A percentile compares a stretch with the other conserved stretches of the same genome.
phyloP scores from a whole-genome alignment of 1,140 invertebrate species.

The Drosophila sulfurigaster region DNA sequence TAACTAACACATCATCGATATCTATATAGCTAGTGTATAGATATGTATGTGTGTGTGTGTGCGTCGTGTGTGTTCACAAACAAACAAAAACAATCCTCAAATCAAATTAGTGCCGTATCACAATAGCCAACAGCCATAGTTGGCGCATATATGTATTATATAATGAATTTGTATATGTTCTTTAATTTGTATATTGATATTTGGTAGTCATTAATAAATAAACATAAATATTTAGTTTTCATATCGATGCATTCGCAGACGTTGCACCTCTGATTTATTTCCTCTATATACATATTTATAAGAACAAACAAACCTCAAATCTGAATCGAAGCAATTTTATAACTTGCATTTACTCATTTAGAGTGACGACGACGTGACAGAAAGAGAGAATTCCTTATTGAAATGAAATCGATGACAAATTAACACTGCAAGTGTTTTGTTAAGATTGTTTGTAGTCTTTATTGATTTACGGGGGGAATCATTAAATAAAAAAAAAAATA shows the following conservation, averaged over 20 bases:
- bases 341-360: neutral
- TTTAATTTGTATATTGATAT: constrained; percentile 81
- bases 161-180: constrained; percentile 78
- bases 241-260: constrained; percentile 19
- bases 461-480: constrained; percentile 6
- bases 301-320: neutral
- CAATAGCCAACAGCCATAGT: constrained; percentile 67
- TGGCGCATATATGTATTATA: constrained; percentile 71
- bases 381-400: neutral
- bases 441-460: constrained; percentile 15
- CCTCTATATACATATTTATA: neutral
- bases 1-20: constrained; percentile 30
- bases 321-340: neutral
- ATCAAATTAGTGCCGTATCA: constrained; percentile 55
- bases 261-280: neutral
- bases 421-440: neutral
- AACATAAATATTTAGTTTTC: constrained; percentile 60
- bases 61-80: constrained; percentile 61
- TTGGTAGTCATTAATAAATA: constrained; percentile 80
- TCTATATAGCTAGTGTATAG: constrained; percentile 17
- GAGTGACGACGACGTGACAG: neutral
- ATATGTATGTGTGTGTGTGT: constrained; percentile 18
- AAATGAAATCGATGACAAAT: no score
- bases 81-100: constrained; percentile 27
- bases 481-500: neutral